Evolutionary conservation across 2,888 invertebrate species (phyloP).

Genomic region (Eurois occulta): DNA sequence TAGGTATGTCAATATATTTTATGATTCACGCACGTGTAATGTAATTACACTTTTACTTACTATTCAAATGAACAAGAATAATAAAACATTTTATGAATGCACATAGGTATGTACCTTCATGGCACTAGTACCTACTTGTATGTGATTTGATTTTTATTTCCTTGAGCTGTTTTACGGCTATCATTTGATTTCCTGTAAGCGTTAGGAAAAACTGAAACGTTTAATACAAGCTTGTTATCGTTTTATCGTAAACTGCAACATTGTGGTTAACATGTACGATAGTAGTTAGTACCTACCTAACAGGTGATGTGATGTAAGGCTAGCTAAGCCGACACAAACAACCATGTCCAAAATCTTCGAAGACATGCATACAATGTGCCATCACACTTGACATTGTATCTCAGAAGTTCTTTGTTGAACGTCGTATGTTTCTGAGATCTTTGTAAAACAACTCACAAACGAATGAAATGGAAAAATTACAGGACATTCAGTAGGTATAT

Average conservation of each 20-base stretch:
- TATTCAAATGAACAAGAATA: constrained; percentile 33
- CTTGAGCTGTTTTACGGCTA: not conserved
- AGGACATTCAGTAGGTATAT: not conserved
- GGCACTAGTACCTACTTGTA: not conserved
- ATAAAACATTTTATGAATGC: constrained; percentile 37
- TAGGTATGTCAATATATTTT: constrained; percentile 8
- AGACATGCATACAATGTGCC: constrained; percentile 32
- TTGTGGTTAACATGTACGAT: constrained; percentile 17
- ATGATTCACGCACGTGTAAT: constrained; percentile 33
- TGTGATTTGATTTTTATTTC: constrained; percentile 18
- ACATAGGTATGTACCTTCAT: constrained; percentile 12
- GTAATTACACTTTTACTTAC: constrained; percentile 37
- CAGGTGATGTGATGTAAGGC: not conserved
- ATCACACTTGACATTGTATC: constrained; percentile 6
- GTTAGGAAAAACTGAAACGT: constrained; percentile 25
- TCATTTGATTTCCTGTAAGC: constrained; percentile 14
- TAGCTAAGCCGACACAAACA: not conserved
- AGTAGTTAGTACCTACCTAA: not conserved
- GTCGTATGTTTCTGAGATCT: constrained; percentile 15
- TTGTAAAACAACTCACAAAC: not conserved
- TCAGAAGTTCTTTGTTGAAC: constrained; percentile 23
- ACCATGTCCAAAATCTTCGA: constrained; percentile 12
- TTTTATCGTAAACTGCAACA: constrained; percentile 7
- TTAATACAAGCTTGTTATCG: constrained; percentile 15
- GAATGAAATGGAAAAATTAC: constrained; percentile 23